Percentiles rank a stretch among this genome's conserved stretches.
These are phyloP conservation scores for Propithecus perrieri DNA, from an alignment of 2,797 vertebrate species.

Conservation along the genomic window DNA sequence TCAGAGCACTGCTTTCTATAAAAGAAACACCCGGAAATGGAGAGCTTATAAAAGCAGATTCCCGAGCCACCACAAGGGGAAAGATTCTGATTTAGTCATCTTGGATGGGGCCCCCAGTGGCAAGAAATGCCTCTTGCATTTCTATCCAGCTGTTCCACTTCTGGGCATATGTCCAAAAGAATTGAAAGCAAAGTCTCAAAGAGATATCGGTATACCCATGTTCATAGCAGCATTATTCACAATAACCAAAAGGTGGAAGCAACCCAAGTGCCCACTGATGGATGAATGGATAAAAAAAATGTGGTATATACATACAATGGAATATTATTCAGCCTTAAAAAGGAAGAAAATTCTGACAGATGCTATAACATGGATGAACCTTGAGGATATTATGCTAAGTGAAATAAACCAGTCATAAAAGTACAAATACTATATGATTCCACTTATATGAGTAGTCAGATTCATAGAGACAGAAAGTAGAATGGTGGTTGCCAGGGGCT, in stretches of 20 bases:
- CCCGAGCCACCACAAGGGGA: neutral
- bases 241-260: neutral
- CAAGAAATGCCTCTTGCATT: neutral
- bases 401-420: neutral
- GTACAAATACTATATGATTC: neutral
- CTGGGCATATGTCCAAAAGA: no score
- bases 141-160: neutral
- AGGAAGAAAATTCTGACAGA: neutral
- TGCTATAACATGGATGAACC: neutral
- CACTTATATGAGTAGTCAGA: neutral
- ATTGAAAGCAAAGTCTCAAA: neutral
- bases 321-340: neutral
- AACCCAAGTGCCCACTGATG: neutral
- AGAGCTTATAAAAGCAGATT: neutral
- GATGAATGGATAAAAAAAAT: neutral
- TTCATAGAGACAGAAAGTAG: neutral
- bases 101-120: neutral
- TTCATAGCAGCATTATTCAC: neutral
- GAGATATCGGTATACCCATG: neutral
- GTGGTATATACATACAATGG: neutral
- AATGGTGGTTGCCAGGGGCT: neutral
- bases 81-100: neutral
- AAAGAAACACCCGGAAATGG: neutral
- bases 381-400: neutral
- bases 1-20: neutral